Evolutionary conservation across 2,888 invertebrate genomes (phyloP).

Genomic region (Atethmia centrago): DNA sequence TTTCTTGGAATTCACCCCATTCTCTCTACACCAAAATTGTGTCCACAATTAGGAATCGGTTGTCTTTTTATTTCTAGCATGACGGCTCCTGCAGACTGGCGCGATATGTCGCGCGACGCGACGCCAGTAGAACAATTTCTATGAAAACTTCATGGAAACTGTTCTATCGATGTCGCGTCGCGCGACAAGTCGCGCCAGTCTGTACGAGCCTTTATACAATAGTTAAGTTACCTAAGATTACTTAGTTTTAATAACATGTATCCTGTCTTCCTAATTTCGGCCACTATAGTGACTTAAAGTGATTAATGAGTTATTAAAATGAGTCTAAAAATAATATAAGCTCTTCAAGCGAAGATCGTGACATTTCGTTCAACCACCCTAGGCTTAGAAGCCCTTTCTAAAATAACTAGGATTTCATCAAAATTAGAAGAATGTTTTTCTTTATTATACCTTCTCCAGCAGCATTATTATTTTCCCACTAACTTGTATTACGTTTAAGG

Average conservation of each 20-base stretch:
- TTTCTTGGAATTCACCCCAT: not conserved
- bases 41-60: not conserved
- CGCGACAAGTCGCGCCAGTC: too few species aligned
- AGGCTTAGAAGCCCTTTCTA: not conserved
- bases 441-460: not conserved
- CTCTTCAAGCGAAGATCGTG: not conserved
- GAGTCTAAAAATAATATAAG: slow-evolving; percentile 12
- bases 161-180: too few species aligned
- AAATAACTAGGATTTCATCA: not conserved
- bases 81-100: too few species aligned
- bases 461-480: slow-evolving; percentile 4
- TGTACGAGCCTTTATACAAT: too few species aligned
- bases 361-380: not conserved
- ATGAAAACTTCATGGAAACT: too few species aligned
- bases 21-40: too few species aligned
- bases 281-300: not conserved
- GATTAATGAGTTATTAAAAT: slow-evolving; percentile 36
- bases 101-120: too few species aligned
- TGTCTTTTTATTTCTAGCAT: not conserved
- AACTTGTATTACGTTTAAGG: not conserved
- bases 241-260: not conserved
- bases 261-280: not conserved
- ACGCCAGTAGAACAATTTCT: too few species aligned
- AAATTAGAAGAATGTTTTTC: not conserved
- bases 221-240: not conserved